phyloP scores from a whole-genome alignment of 2,113 vertebrate genomes.

The Entomyzon cyanotis region DNA sequence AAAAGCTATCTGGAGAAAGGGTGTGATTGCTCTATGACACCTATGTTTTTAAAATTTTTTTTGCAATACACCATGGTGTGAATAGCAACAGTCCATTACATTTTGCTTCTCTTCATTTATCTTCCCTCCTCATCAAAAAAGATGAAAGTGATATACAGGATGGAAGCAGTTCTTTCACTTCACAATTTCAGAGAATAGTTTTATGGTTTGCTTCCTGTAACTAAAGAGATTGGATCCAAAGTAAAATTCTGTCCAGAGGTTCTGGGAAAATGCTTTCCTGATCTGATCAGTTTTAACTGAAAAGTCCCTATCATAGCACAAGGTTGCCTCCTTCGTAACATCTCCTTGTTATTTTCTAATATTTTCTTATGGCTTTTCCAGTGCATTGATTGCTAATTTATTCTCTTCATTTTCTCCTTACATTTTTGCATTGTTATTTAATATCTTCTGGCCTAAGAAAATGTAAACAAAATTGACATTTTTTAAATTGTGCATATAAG shows the following conservation, averaged over 20 bases:
- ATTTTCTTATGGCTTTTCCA: neutral
- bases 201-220: neutral
- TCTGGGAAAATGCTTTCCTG: neutral
- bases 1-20: neutral
- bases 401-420: neutral
- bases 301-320: neutral
- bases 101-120: neutral
- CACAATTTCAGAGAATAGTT: neutral
- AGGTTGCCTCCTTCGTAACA: neutral
- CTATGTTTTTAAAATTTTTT: neutral
- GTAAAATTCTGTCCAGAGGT: neutral
- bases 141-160: neutral
- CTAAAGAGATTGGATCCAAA: rapidly evolving
- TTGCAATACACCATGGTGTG: neutral
- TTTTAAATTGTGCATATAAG: neutral
- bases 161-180: neutral
- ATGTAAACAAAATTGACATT: neutral
- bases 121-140: neutral
- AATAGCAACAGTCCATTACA: neutral
- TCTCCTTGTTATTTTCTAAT: neutral
- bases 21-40: neutral
- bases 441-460: neutral
- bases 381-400: neutral
- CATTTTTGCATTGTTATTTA: neutral
- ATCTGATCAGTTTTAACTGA: neutral